Percentiles rank a stretch among this genome's conserved stretches.
phyloP scores from a whole-genome alignment of 2,888 invertebrate species.

The Macrophya annulata region DNA sequence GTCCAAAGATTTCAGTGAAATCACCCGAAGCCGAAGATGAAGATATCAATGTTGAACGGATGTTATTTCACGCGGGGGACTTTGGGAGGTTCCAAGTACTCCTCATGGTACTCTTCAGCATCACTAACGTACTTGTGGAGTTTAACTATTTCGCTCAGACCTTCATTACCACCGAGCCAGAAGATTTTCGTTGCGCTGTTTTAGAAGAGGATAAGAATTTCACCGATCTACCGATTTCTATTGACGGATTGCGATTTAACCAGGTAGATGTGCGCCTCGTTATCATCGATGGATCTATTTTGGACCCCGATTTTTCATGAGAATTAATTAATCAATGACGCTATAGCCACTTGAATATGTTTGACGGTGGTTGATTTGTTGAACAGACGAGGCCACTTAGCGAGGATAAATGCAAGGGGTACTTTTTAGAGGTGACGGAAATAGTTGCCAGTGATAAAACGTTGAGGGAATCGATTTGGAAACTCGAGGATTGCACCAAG shows the following conservation, averaged over 20 bases:
- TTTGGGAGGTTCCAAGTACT: constrained; percentile 81
- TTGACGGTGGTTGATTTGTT: background rate
- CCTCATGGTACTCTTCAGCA: constrained; percentile 81
- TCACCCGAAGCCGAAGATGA: background rate
- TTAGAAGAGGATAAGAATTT: constrained; percentile 51
- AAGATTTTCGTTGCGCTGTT: constrained; percentile 76
- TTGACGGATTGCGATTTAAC: background rate
- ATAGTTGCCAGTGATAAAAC: constrained; percentile 29
- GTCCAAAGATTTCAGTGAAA: background rate
- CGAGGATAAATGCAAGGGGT: constrained; percentile 55
- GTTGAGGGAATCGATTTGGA: constrained; percentile 57
- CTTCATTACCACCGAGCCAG: constrained; percentile 82
- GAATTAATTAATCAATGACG: background rate
- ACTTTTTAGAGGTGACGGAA: constrained; percentile 31
- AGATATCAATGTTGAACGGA: constrained; percentile 78
- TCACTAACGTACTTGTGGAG: constrained; percentile 82
- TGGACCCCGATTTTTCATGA: background rate
- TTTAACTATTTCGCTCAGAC: constrained; percentile 84
- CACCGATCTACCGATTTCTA: constrained; percentile 36
- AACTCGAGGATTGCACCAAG: constrained; percentile 13
- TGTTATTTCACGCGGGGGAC: constrained; percentile 81
- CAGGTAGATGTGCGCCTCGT: background rate
- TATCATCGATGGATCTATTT: background rate
- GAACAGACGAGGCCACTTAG: constrained; percentile 49
- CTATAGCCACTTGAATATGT: too few species aligned